Evolutionary conservation across 2,113 vertebrate genomes (phyloP).

Genomic region (Proterorhinus semilunaris): DNA sequence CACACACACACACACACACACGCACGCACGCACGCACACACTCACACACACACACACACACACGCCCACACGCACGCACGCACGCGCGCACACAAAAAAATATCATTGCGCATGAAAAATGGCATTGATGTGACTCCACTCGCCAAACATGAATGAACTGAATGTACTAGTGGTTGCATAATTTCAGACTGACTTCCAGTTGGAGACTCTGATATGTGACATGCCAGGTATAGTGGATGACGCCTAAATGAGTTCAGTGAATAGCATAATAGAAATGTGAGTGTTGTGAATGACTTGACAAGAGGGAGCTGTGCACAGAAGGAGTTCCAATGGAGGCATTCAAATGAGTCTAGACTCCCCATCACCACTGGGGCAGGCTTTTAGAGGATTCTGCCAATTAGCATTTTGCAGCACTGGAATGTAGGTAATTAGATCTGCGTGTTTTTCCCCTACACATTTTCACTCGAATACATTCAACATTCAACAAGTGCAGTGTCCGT

Average conservation of each 20-base stretch:
- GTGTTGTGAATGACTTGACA: constrained; percentile 61
- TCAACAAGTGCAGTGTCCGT: not conserved
- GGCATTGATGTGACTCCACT: constrained; percentile 33
- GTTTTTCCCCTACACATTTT: not conserved
- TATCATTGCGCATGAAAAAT: constrained; percentile 22
- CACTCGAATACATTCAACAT: no score
- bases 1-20: no score
- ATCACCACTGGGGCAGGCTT: constrained; percentile 48
- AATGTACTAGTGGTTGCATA: constrained; percentile 56
- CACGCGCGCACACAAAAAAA: not conserved
- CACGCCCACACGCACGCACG: no score
- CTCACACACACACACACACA: no score
- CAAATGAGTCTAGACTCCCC: constrained; percentile 59
- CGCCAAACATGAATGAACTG: constrained; percentile 40
- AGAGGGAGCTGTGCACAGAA: constrained; percentile 51
- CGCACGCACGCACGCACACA: no score
- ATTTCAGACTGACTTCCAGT: constrained; percentile 42
- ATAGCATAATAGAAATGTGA: constrained; percentile 18
- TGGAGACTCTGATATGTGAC: not conserved
- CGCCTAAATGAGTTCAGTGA: constrained; percentile 21
- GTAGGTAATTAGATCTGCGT: not conserved
- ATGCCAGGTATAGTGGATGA: constrained; percentile 29
- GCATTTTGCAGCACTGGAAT: constrained; percentile 17
- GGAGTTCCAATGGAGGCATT: constrained; percentile 55
- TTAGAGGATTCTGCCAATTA: constrained; percentile 43